A percentile compares a stretch with the other conserved stretches of the same genome.
Conservation (phyloP, 2,888 invertebrate genomes). For the Drosophila histrio region DNA sequence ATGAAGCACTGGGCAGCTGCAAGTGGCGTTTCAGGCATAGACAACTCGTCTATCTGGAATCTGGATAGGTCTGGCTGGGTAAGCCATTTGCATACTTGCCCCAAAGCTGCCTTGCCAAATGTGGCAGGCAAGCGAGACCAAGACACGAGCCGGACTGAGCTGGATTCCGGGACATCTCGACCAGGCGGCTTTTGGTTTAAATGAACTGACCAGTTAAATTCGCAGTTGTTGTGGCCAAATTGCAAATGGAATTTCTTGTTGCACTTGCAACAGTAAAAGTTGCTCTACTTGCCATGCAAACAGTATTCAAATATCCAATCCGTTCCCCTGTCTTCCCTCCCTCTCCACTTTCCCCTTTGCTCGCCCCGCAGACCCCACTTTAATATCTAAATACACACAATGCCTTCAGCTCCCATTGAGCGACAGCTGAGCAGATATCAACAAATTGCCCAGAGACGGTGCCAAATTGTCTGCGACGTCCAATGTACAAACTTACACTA, state of each 20-base stretch:
- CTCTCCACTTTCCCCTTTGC: not conserved
- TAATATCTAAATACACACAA: not conserved
- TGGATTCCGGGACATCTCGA: constrained; percentile 36
- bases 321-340: too few relatives aligned
- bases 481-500: constrained; percentile 4
- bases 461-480: constrained; percentile 41
- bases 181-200: constrained; percentile 26
- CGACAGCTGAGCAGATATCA: constrained; percentile 33
- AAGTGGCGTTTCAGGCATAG: constrained; percentile 1
- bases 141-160: constrained; percentile 10
- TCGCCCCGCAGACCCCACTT: not conserved
- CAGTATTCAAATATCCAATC: constrained; percentile 28
- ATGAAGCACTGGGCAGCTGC: constrained; percentile 10
- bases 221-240: constrained; percentile 8
- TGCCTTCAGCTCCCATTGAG: constrained; percentile 10
- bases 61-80: constrained; percentile 10
- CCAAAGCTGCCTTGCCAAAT: constrained; percentile 56
- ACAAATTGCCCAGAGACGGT: constrained; percentile 13
- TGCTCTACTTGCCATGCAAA: constrained; percentile 42
- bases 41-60: constrained; percentile 39
- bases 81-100: constrained; percentile 74
- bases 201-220: constrained; percentile 35
- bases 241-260: constrained; percentile 52
- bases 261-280: constrained; percentile 64
- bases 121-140: constrained; percentile 23